Evolutionary conservation across 2,113 vertebrate genomes (phyloP).

Genomic region (Salvelinus alpinus): DNA sequence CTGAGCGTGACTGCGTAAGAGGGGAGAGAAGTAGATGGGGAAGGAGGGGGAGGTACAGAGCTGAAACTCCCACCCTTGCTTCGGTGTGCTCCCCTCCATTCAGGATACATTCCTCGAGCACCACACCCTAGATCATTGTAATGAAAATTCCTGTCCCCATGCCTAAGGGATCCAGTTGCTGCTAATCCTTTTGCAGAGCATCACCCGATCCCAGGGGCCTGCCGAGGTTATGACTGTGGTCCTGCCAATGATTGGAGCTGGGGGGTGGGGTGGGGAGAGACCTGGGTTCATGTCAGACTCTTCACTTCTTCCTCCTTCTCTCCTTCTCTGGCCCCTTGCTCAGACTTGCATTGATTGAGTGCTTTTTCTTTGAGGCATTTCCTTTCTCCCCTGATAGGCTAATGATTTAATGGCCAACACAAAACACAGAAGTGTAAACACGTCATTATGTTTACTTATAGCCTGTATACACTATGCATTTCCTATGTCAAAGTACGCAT

Average conservation of each 20-base stretch:
- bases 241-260: conserved; percentile 56
- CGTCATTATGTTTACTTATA: neutral
- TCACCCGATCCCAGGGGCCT: conserved; percentile 78
- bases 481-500: too few relatives aligned
- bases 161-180: conserved; percentile 88
- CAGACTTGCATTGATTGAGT: neutral
- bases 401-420: too few relatives aligned
- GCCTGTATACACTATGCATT: neutral
- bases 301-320: neutral
- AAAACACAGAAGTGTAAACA: too few relatives aligned
- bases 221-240: conserved; percentile 70
- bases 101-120: conserved; percentile 79
- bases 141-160: conserved; percentile 89
- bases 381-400: too few relatives aligned
- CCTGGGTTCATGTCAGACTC: too few relatives aligned
- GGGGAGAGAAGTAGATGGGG: neutral
- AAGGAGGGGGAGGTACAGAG: neutral
- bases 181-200: conserved; percentile 82
- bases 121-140: conserved; percentile 92
- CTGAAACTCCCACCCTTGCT: conserved; percentile 15
- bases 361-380: too few relatives aligned
- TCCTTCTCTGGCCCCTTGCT: neutral
- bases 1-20: neutral
- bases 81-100: conserved; percentile 60
- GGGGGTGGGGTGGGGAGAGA: conserved; percentile 16